Percentiles rank a stretch among this genome's conserved stretches.
Conservation (phyloP, 1,140 invertebrate genomes). For the Drosophila subobscura region DNA sequence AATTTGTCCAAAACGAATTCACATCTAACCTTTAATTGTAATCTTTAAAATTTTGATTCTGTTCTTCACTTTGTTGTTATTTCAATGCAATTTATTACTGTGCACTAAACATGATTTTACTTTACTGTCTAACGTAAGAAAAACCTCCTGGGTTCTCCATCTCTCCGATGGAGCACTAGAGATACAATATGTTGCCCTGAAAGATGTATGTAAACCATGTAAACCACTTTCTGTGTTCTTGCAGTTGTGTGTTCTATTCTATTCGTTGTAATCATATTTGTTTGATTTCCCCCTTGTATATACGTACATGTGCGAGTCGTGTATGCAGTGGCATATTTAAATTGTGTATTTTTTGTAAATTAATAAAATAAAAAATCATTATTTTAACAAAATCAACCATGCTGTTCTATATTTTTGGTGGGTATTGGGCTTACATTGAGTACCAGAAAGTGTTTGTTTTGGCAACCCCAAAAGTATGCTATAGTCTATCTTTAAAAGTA, state of each 20-base stretch:
- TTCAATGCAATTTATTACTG: conserved; percentile 76
- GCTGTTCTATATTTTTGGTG: no score
- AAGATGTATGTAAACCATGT: conserved; percentile 8
- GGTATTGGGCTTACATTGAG: no score
- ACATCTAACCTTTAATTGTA: conserved; percentile 35
- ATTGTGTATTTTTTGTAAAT: conserved; percentile 82
- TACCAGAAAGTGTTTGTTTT: no score
- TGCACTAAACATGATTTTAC: conserved; percentile 49
- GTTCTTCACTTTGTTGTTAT: conserved; percentile 66
- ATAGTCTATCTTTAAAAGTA: no score
- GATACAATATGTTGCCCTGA: conserved; percentile 2
- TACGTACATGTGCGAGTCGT: conserved; percentile 71
- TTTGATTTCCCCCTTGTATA: conserved; percentile 73
- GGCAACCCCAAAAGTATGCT: no score
- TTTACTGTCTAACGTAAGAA: conserved; percentile 30
- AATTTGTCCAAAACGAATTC: conserved; percentile 27
- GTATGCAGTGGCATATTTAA: conserved; percentile 71
- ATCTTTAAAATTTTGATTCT: conserved; percentile 48
- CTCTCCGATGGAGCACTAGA: conserved; percentile 26
- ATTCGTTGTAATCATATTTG: conserved; percentile 48
- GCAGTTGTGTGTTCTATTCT: conserved; percentile 33
- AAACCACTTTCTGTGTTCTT: conserved; percentile 46
- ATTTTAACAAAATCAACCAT: conserved; percentile 49
- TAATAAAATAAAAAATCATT: conserved; percentile 75
- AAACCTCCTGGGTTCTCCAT: conserved; percentile 37